Conservation (phyloP, 1,140 invertebrate genomes). For the Lithobius niger region DNA sequence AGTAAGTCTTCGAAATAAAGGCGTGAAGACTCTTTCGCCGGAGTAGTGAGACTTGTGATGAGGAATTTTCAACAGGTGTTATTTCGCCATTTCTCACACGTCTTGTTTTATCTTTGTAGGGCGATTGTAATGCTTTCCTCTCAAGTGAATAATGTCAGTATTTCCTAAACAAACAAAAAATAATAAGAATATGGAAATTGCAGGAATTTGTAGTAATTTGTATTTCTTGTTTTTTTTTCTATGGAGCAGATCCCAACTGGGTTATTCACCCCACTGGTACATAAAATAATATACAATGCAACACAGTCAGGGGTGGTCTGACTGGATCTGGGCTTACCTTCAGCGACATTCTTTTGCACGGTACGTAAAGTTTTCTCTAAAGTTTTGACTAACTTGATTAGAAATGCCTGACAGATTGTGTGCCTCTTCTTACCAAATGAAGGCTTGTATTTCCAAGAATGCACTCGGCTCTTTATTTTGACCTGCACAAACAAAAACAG, state of each 20-base stretch:
- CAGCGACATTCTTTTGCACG: neutral
- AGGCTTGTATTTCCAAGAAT: neutral
- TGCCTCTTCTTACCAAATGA: neutral
- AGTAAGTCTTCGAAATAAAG: neutral
- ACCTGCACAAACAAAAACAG: too few relatives aligned
- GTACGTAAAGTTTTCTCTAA: neutral
- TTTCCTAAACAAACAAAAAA: neutral
- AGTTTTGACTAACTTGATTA: neutral
- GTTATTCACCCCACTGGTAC: neutral
- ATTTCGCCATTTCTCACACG: neutral
- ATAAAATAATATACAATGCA: neutral
- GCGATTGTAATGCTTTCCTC: neutral
- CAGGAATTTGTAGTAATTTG: too few relatives aligned
- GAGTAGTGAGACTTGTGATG: neutral
- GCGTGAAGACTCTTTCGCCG: neutral
- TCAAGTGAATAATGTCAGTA: neutral
- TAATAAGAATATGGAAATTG: too few relatives aligned
- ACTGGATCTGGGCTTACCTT: neutral
- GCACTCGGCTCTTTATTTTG: too few relatives aligned
- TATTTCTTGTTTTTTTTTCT: too few relatives aligned
- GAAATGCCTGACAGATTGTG: neutral
- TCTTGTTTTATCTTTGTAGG: neutral
- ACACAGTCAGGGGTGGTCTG: neutral
- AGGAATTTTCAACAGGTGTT: neutral
- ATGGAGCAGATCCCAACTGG: neutral